Evolutionary conservation across 2,888 invertebrate species (phyloP), one percentile per base, ranked within the genome.

Genomic region (Rotaria macrura): DNA sequence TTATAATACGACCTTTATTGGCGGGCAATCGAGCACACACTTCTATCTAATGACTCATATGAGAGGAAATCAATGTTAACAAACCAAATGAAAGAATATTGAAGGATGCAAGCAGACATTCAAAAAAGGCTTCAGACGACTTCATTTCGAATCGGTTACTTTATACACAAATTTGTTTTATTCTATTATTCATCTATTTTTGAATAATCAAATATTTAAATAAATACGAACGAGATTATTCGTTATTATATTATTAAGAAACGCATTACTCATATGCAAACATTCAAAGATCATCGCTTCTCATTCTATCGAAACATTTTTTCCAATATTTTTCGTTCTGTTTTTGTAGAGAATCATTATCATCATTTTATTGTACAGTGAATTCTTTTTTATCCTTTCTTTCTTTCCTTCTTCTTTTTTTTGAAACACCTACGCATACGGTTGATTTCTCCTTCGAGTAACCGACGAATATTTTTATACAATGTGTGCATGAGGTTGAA

Each of bases 381-480:
- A 54, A 65, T 65, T 34, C 29, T 29, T 34, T 65, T 65, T 34
- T 65, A 17, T 34, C 17, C 65, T 5, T 34, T 65, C 65, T 65
- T 34, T 65, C 34, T 29, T 65, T 65, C 17, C 34, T 25, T 25
- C 10, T 12, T 25, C 12, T 29, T 57, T 29, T 29, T 29, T 65
- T 34, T 17, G 17, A 49, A 5, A 65, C 25, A 34, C 34, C 3
- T 34, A 54, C 17, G 20, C 29, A 34, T 54, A 65, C 65, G 65
- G 65, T 65, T 65, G 65, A 65, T 65, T 65, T 65, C 65, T 65
- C 34, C 65, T 65, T 65, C 65, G 65, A 65, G 34, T 65, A 65
- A 34, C 65, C 65, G 34, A 65, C 65, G 65, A 65, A 65, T 65
- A 65, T 34, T 65, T 65, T 65, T 25, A 65, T 20, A 34, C 29